Conservation (phyloP, 2,113 vertebrate species). For the Amazona vittata region DNA sequence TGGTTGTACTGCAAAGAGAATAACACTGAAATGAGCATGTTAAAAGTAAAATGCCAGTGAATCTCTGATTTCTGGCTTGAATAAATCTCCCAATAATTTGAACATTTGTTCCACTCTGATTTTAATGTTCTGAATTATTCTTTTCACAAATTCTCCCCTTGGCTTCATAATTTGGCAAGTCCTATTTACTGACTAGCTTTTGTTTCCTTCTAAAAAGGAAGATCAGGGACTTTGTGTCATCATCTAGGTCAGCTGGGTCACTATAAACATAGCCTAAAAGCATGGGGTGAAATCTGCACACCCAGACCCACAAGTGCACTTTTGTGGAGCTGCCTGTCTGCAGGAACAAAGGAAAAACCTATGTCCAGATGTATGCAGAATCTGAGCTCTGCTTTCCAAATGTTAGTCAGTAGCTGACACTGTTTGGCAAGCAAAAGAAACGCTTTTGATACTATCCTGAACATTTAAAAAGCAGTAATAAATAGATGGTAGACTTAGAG, state of each 20-base stretch:
- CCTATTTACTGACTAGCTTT: background rate
- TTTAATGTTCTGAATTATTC: background rate
- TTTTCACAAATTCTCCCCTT: background rate
- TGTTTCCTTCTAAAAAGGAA: background rate
- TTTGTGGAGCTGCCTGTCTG: background rate
- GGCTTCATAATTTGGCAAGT: background rate
- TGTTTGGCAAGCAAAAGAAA: constrained; percentile 14
- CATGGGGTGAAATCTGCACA: background rate
- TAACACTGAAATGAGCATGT: background rate
- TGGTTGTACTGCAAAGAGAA: background rate
- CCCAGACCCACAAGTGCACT: background rate
- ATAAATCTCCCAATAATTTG: background rate
- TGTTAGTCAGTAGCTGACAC: constrained; percentile 17
- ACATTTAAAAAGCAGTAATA: constrained; percentile 75
- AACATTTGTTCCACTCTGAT: background rate
- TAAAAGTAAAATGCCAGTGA: background rate
- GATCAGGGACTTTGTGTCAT: background rate
- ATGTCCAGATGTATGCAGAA: background rate
- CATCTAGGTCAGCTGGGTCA: background rate
- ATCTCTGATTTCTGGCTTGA: background rate
- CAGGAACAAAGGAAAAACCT: background rate
- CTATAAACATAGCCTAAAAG: background rate
- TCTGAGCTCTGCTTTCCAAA: background rate
- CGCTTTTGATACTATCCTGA: background rate
- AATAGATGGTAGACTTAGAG: constrained; percentile 75